Conservation (phyloP, 2,797 vertebrate species). For the Sebastes cheni region DNA sequence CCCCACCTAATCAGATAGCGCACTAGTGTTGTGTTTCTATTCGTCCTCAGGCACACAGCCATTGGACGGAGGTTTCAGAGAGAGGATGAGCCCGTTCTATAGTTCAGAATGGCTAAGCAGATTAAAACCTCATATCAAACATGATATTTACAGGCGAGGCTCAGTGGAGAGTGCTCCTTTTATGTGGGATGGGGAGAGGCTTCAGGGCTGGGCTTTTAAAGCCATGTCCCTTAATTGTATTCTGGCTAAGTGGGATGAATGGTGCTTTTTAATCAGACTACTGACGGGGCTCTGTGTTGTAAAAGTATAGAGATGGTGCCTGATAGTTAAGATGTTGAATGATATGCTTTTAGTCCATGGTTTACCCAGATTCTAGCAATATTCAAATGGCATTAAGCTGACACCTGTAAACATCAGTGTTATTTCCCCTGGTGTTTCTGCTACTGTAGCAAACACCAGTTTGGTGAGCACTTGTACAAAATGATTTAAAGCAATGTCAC, state of each 20-base stretch:
- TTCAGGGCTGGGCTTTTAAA: slow-evolving; percentile 80
- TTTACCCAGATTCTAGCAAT: slow-evolving; percentile 49
- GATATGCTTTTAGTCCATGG: slow-evolving; percentile 68
- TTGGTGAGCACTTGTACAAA: slow-evolving; percentile 15
- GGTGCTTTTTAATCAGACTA: slow-evolving; percentile 82
- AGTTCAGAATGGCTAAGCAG: slow-evolving; percentile 87
- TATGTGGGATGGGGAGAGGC: slow-evolving; percentile 75
- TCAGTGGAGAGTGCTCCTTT: slow-evolving; percentile 83
- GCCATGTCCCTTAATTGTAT: slow-evolving; percentile 85
- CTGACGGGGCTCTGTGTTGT: slow-evolving; percentile 71
- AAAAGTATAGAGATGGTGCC: slow-evolving; percentile 72
- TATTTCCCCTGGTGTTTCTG: slow-evolving; percentile 29
- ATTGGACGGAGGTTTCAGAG: slow-evolving; percentile 80
- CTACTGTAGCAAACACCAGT: background rate
- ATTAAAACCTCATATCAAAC: slow-evolving; percentile 88
- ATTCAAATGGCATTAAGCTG: slow-evolving; percentile 57
- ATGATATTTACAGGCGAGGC: slow-evolving; percentile 84
- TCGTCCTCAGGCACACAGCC: slow-evolving; percentile 83
- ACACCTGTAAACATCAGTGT: slow-evolving; percentile 57
- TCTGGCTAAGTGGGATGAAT: slow-evolving; percentile 83
- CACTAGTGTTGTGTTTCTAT: slow-evolving; percentile 81
- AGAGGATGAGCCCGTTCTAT: slow-evolving; percentile 85
- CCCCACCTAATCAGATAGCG: slow-evolving; percentile 86
- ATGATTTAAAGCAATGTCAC: slow-evolving; percentile 6
- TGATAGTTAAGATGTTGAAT: slow-evolving; percentile 74